Conservation (phyloP, 1,140 invertebrate species). For the Plutomurus gul region DNA sequence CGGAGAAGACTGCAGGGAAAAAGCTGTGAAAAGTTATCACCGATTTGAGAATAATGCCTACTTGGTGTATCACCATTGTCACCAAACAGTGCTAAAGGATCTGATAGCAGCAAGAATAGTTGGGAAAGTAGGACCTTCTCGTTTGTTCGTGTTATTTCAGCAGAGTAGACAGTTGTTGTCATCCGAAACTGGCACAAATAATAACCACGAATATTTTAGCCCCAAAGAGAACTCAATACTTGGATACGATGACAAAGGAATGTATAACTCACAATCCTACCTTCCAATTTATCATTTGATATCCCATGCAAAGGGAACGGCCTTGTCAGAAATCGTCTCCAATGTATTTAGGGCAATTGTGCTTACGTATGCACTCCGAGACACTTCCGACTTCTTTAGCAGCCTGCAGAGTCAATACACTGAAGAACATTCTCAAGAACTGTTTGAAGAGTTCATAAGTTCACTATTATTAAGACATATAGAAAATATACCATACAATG, state of each 20-base stretch:
- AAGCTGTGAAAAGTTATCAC: conserved; percentile 8
- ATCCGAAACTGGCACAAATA: background rate
- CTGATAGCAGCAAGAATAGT: conserved; percentile 23
- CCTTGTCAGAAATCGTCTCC: background rate
- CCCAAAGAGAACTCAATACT: background rate
- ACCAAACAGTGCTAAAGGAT: background rate
- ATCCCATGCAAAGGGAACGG: background rate
- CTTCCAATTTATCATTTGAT: conserved; percentile 40
- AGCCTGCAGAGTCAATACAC: background rate
- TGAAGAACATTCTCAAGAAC: background rate
- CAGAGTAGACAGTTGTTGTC: background rate
- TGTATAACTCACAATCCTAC: conserved; percentile 35
- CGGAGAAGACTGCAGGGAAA: conserved; percentile 2
- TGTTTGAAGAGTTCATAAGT: conserved; percentile 17
- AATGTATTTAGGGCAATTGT: conserved; percentile 35
- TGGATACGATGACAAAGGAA: background rate
- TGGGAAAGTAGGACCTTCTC: background rate
- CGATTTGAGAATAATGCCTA: conserved; percentile 31
- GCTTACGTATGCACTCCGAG: conserved; percentile 14
- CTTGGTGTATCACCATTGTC: conserved; percentile 5
- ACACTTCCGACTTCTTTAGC: conserved; percentile 36
- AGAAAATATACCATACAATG: conserved; percentile 41
- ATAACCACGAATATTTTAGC: background rate
- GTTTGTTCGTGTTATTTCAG: conserved; percentile 2
- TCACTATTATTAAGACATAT: conserved; percentile 38